Conservation (phyloP, 2,113 vertebrate genomes). For the Origma solitaria region DNA sequence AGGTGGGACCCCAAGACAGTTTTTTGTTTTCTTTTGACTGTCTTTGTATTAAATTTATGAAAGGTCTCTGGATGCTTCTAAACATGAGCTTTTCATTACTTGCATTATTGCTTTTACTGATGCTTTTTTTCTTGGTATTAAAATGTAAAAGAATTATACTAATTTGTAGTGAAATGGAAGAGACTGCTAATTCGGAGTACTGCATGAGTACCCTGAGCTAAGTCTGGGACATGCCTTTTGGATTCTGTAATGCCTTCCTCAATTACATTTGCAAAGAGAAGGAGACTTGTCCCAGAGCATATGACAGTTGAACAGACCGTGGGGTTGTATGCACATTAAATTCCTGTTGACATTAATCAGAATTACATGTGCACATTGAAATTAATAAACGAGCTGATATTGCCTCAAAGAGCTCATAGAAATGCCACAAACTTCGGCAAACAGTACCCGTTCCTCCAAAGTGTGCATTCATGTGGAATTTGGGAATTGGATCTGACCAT, state of each 20-base stretch:
- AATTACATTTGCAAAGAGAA: neutral
- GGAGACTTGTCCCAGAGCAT: neutral
- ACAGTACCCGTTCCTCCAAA: rapidly evolving
- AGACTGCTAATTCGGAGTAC: neutral
- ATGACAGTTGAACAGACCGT: neutral
- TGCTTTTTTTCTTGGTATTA: neutral
- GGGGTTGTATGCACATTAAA: neutral
- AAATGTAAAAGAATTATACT: neutral
- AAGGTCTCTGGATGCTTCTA: neutral
- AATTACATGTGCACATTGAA: neutral
- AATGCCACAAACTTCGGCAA: neutral
- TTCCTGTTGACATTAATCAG: neutral
- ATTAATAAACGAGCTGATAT: neutral
- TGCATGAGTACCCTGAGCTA: neutral
- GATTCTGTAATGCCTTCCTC: neutral
- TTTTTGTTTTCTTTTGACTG: neutral
- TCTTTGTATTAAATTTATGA: neutral
- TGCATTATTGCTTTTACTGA: neutral
- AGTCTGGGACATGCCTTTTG: neutral
- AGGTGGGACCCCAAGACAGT: neutral
- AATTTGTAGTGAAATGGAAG: neutral
- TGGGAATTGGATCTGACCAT: neutral
- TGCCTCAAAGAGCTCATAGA: neutral
- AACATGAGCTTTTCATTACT: neutral
- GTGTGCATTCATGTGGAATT: neutral